phyloP scores from a whole-genome alignment of 1,140 invertebrate genomes.

The Maconellicoccus hirsutus region DNA sequence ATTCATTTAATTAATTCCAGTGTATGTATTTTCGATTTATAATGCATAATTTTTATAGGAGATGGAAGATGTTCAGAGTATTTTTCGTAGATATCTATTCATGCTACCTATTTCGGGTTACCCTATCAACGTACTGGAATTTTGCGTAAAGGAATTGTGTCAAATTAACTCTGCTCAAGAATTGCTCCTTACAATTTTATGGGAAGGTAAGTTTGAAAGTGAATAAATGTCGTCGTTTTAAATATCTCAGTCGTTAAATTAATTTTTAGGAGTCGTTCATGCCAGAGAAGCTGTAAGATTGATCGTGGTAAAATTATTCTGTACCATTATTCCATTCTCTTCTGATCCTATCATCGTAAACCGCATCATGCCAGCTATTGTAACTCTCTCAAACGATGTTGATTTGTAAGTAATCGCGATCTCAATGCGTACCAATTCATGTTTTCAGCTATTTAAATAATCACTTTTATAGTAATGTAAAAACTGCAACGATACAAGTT shows the following conservation, averaged over 20 bases:
- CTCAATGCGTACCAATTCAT: no score
- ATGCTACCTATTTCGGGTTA: conserved; percentile 42
- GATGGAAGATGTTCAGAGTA: conserved; percentile 37
- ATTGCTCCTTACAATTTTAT: conserved; percentile 44
- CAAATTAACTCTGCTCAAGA: conserved; percentile 29
- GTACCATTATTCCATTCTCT: conserved; percentile 43
- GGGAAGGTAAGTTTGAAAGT: conserved; percentile 45
- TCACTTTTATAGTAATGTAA: conserved; percentile 43
- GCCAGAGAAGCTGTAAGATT: conserved; percentile 45
- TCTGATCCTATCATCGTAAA: conserved; percentile 45
- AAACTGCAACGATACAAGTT: conserved; percentile 49
- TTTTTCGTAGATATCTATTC: conserved; percentile 41
- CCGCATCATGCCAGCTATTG: conserved; percentile 52
- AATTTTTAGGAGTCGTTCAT: conserved; percentile 47
- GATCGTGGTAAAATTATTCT: conserved; percentile 47
- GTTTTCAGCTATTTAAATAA: neutral
- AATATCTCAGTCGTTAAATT: conserved; percentile 24
- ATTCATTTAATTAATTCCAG: no score
- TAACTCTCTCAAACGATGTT: conserved; percentile 55
- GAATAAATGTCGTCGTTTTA: conserved; percentile 23
- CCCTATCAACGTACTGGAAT: conserved; percentile 41
- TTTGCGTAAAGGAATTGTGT: conserved; percentile 36
- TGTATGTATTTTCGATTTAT: no score
- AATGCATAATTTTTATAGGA: conserved; percentile 31
- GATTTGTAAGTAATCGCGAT: conserved; percentile 44